Evolutionary conservation across 2,113 vertebrate species (phyloP).

Genomic region (Ptilonorhynchus violaceus): DNA sequence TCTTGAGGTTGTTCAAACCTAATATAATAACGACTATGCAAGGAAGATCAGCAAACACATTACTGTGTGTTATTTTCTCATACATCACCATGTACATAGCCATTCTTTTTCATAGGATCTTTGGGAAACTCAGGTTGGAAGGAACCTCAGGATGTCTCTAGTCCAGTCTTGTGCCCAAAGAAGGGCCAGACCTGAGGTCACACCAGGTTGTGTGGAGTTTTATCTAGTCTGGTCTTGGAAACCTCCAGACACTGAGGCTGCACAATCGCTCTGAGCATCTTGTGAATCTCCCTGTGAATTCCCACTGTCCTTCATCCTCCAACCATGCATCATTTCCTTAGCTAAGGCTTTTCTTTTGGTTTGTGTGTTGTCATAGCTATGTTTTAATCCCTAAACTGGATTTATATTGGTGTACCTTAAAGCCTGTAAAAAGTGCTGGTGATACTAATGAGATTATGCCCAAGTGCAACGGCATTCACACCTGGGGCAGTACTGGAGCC

Average conservation of each 20-base stretch:
- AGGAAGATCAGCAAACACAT: not conserved
- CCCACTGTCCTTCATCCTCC: not conserved
- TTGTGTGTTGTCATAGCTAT: not conserved
- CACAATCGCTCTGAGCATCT: not conserved
- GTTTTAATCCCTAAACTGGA: not conserved
- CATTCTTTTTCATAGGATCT: not conserved
- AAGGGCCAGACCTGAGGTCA: not conserved
- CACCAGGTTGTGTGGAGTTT: not conserved
- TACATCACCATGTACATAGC: not conserved
- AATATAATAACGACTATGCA: not conserved
- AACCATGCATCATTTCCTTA: not conserved
- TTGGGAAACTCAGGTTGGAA: not conserved
- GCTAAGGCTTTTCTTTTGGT: not conserved
- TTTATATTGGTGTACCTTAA: not conserved
- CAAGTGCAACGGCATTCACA: not conserved
- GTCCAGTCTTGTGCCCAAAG: not conserved
- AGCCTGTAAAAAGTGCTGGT: not conserved
- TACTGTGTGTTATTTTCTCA: not conserved
- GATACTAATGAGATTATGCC: not conserved
- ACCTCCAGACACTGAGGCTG: not conserved
- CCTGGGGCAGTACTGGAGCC: not conserved
- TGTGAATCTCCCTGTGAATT: not conserved
- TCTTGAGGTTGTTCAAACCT: not conserved
- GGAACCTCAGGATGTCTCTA: not conserved
- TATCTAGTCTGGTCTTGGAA: not conserved